Evolutionary conservation across 2,113 vertebrate genomes (phyloP).

Genomic region (Poecilia latipinna): DNA sequence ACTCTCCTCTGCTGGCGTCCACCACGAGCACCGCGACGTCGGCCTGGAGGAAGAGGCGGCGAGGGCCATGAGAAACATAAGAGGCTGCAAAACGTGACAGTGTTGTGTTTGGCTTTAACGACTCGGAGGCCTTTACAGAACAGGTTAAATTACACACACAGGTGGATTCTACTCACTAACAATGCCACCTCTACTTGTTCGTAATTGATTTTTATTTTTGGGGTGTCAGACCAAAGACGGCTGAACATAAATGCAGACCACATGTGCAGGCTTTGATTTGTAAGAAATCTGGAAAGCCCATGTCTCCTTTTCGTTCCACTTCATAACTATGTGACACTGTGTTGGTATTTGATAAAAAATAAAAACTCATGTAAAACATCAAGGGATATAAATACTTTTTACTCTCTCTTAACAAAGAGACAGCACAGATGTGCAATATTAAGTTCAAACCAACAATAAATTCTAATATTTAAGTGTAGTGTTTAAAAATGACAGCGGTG

Average conservation of each 20-base stretch:
- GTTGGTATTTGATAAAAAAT: no score
- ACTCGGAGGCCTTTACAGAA: no score
- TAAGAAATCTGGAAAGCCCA: neutral
- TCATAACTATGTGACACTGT: no score
- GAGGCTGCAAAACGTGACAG: neutral
- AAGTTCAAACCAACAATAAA: neutral
- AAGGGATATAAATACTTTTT: no score
- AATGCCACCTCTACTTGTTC: neutral
- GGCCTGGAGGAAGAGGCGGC: conserved; percentile 78
- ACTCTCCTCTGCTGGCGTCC: conserved; percentile 95
- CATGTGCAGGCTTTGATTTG: no score
- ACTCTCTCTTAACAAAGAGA: no score
- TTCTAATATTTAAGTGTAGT: neutral
- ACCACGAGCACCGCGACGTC: conserved; percentile 96
- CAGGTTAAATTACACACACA: no score
- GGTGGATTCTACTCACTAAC: neutral
- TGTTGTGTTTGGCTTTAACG: no score
- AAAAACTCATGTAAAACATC: no score
- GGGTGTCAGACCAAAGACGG: neutral
- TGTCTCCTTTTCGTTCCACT: neutral
- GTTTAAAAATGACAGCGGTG: no score
- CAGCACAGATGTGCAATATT: no score
- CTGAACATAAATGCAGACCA: no score
- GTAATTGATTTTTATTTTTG: neutral
- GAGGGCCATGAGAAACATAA: neutral